A percentile compares a stretch with the other conserved stretches of the same genome.
These are phyloP conservation scores for Mionectes macconnelli DNA, from an alignment of 2,113 vertebrate species.

Conservation along the genomic window DNA sequence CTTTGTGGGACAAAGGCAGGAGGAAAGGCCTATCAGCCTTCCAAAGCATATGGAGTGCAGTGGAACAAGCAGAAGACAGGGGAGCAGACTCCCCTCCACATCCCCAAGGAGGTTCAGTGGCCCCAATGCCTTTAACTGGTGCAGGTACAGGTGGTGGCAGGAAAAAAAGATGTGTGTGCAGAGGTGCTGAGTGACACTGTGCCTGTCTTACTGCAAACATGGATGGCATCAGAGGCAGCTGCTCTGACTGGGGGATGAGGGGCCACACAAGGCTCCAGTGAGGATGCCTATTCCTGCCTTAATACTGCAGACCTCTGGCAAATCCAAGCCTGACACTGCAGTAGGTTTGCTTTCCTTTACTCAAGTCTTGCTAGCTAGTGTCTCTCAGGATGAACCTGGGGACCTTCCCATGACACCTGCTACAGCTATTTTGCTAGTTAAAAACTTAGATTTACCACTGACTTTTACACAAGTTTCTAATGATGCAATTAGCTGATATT, in stretches of 20 bases:
- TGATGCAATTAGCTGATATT: conserved; percentile 32
- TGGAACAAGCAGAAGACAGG: neutral
- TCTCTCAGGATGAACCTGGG: neutral
- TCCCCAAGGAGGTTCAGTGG: neutral
- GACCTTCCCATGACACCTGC: neutral
- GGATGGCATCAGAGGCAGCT: neutral
- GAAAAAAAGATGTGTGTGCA: neutral
- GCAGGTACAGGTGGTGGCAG: neutral
- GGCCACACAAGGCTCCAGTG: neutral
- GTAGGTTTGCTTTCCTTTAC: neutral
- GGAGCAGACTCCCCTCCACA: neutral
- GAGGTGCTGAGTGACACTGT: neutral
- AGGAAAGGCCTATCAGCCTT: neutral
- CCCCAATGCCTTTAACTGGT: neutral
- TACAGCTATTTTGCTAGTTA: neutral
- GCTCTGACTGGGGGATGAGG: neutral
- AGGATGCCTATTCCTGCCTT: neutral
- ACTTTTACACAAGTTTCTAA: conserved; percentile 31
- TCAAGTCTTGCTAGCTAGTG: neutral
- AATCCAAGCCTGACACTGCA: neutral
- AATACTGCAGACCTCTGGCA: neutral
- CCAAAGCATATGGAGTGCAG: neutral
- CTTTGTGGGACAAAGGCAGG: accelerated
- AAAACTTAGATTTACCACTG: neutral
- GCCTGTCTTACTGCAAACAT: neutral